Conservation (phyloP, 2,113 vertebrate genomes). For the Pteropus alecto region DNA sequence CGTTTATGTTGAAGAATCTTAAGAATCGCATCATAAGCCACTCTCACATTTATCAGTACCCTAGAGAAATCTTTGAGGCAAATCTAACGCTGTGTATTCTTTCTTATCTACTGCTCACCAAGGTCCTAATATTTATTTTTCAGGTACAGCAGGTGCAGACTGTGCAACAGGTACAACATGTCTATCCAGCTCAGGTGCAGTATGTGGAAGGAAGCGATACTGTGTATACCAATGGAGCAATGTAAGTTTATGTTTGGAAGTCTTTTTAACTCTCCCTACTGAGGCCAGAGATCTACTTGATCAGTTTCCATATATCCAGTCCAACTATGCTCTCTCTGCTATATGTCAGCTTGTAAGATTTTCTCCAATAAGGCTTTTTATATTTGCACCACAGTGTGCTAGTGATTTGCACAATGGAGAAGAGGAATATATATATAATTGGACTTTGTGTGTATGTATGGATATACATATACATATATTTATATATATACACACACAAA, state of each 20-base stretch:
- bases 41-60: background rate
- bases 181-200: slow-evolving; percentile 90
- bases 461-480: background rate
- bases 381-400: background rate
- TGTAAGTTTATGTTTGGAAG: slow-evolving; percentile 80
- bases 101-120: background rate
- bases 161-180: slow-evolving; percentile 88
- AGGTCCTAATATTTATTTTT: slow-evolving; percentile 67
- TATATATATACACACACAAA: background rate
- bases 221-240: slow-evolving; percentile 90
- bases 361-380: background rate
- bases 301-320: background rate
- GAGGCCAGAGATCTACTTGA: background rate
- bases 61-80: background rate
- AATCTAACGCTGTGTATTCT: background rate
- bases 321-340: background rate
- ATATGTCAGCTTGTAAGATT: background rate
- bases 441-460: background rate
- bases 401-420: background rate
- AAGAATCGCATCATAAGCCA: background rate
- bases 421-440: background rate
- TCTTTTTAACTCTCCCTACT: background rate
- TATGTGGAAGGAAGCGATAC: slow-evolving; percentile 90
- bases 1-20: background rate
- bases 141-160: slow-evolving; percentile 89